Conservation (phyloP, 1,140 invertebrate genomes). For the Laupala kohalensis region DNA sequence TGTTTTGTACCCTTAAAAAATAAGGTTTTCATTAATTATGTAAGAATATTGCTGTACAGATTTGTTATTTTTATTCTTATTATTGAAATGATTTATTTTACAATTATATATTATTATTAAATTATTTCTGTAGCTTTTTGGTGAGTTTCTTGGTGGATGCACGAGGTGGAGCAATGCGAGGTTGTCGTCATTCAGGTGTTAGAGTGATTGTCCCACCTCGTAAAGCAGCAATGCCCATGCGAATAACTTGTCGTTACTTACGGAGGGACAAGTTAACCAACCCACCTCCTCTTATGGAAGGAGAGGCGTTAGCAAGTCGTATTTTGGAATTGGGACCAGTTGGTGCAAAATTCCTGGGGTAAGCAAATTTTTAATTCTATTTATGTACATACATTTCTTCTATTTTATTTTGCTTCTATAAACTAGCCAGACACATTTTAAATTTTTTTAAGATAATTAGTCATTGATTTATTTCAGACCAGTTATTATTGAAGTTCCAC, state of each 20-base stretch:
- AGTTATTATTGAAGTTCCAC: constrained; percentile 93
- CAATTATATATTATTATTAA: too few species aligned
- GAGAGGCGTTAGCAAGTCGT: constrained; percentile 83
- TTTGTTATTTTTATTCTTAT: too few species aligned
- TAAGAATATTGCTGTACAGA: too few species aligned
- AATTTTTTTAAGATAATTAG: constrained; percentile 2
- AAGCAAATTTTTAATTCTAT: too few species aligned
- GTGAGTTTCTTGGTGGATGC: constrained; percentile 96
- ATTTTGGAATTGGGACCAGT: constrained; percentile 90
- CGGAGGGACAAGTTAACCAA: constrained; percentile 65
- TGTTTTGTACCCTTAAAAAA: too few species aligned
- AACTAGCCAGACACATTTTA: background rate
- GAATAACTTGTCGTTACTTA: constrained; percentile 84
- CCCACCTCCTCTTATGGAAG: constrained; percentile 88
- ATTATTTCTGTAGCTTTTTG: constrained; percentile 87
- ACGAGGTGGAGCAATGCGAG: constrained; percentile 89
- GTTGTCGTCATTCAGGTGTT: constrained; percentile 87
- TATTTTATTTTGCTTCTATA: too few species aligned
- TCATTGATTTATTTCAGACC: constrained; percentile 45
- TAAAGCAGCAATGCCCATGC: constrained; percentile 81
- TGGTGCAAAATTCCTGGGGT: constrained; percentile 90
- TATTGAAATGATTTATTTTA: too few species aligned
- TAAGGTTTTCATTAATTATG: too few species aligned
- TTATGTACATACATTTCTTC: too few species aligned
- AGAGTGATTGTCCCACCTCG: constrained; percentile 88